Base-by-base conservation (phyloP, 2,888 invertebrate genomes). In the Atrina japonica region DNA sequence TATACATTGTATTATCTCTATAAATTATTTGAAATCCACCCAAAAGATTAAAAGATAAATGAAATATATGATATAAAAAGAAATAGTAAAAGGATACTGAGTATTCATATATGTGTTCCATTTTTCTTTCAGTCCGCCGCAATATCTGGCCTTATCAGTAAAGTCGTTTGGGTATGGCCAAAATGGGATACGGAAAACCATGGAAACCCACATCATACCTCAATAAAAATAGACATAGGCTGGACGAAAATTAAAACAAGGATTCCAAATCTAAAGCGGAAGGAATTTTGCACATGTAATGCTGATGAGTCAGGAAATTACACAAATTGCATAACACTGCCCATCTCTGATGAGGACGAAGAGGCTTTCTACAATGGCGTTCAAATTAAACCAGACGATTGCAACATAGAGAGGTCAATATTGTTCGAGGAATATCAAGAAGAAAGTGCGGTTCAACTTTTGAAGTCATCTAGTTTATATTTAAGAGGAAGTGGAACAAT, bases 121-220 rank as follows among this genome's bases (percentile, higher is more conserved):
- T 11, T 55, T 43, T 21, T n/a, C 9, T 74, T 81, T 27, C 77
- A 87, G 87, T 79, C 78, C 6, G 78, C 86, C 2, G 80, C 75
- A 14, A 74, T 84, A 59, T 74, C 82, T 6, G 85, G 84, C 1
- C 63, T 87, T 35, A 76, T 86, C 6, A 73, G 75, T 41, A 82
- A 81, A n/a, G 75, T 81, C 21, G 78, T 87, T 18, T 87, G 86
- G 86, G 78, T 87, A 35, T 86, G 84, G 85, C 87, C 87, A 5
- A 41, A 70, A 5, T 87, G 87, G 87, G 85, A 84, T 50, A 14
- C 29, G 5, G 21, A 41, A 2, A 77, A 78, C 52, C 84, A 84
- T 53, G 71, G 74, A 3, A n/a, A 35, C 3, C 43, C 68, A n/a
- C 72, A 81, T 40, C 53, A 35, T 35, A 25, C 55, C 2, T 52